These are phyloP conservation scores for Panthera uncia DNA, from an alignment of 2,113 vertebrate genomes.

Conservation along the genomic window DNA sequence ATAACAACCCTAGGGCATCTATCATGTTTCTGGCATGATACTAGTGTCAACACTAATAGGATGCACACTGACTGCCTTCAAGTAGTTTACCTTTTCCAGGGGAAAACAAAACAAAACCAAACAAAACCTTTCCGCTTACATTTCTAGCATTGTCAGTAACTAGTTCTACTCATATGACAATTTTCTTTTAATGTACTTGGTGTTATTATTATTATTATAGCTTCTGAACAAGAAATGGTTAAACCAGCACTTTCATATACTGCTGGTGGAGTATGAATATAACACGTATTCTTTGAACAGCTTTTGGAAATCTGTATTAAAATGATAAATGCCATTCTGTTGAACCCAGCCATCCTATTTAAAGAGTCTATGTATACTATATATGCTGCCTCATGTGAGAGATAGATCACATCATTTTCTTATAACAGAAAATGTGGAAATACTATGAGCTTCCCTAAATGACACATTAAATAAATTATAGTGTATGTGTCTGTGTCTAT, in stretches of 20 bases:
- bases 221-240: neutral
- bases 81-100: neutral
- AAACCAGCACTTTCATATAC: neutral
- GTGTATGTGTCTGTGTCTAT: neutral
- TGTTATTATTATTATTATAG: neutral
- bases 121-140: neutral
- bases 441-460: neutral
- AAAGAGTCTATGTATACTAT: neutral
- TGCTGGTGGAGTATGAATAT: neutral
- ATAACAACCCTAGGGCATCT: neutral
- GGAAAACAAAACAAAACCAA: accelerated
- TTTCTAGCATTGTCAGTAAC: neutral
- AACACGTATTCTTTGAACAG: neutral
- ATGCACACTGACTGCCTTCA: neutral
- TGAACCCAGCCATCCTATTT: neutral
- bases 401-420: neutral
- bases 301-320: neutral
- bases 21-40: neutral
- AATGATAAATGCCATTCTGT: neutral
- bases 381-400: neutral
- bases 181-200: neutral
- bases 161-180: neutral
- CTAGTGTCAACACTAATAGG: neutral
- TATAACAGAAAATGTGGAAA: neutral
- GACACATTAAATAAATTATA: neutral